phyloP scores from a whole-genome alignment of 2,113 vertebrate species.

The Calonectris borealis region DNA sequence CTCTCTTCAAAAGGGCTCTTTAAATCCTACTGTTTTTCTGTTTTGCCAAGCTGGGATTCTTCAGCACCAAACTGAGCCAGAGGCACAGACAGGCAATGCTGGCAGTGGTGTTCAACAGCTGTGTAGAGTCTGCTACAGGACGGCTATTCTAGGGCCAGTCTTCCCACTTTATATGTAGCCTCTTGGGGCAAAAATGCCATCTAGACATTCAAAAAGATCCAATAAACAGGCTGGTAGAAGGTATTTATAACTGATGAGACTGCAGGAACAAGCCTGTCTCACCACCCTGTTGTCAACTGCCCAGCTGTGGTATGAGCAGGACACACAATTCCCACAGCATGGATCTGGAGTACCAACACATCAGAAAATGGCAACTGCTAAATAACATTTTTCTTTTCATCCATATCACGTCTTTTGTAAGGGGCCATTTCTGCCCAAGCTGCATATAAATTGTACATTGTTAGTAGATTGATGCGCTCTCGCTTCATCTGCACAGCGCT shows the following conservation, averaged over 20 bases:
- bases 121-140: not conserved
- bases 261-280: not conserved
- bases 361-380: not conserved
- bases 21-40: not conserved
- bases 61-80: not conserved
- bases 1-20: not conserved
- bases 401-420: not conserved
- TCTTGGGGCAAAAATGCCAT: not conserved
- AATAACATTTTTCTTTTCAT: not conserved
- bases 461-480: constrained; percentile 18
- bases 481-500: not conserved
- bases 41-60: not conserved
- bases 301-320: not conserved
- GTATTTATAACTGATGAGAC: not conserved
- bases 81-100: not conserved
- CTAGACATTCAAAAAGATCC: not conserved
- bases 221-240: not conserved
- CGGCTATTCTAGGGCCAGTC: not conserved
- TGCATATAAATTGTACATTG: not conserved
- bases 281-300: not conserved
- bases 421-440: constrained; percentile 6
- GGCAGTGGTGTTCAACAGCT: not conserved
- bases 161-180: not conserved
- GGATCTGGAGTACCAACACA: not conserved
- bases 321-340: not conserved